Evolutionary conservation across 2,113 vertebrate genomes (phyloP).

Genomic region (Turdus rufiventris): DNA sequence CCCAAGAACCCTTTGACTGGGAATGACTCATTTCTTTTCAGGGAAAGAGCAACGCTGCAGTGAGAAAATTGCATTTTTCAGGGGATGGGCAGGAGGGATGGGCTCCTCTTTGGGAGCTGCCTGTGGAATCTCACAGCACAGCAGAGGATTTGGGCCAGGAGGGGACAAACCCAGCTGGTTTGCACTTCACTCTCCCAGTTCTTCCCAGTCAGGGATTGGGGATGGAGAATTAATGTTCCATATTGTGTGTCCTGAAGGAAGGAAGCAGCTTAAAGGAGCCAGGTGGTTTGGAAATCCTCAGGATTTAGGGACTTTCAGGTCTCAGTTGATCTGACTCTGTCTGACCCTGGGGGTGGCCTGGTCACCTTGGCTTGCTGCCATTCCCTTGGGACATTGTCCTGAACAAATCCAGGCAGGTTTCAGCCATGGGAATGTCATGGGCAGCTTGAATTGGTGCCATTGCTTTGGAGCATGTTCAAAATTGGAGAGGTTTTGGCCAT

Average conservation of each 20-base stretch:
- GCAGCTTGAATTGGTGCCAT: too few relatives aligned
- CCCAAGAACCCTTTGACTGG: not conserved
- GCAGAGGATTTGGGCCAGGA: rapidly evolving
- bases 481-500: not conserved
- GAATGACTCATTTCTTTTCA: not conserved
- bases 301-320: not conserved
- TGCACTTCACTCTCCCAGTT: not conserved
- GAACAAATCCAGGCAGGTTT: not conserved
- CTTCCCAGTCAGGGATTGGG: not conserved
- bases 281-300: not conserved
- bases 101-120: not conserved
- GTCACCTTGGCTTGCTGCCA: not conserved
- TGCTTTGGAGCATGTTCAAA: rapidly evolving
- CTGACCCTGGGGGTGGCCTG: not conserved
- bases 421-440: not conserved
- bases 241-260: not conserved
- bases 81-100: not conserved
- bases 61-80: not conserved
- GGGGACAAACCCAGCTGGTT: not conserved
- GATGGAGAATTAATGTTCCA: not conserved
- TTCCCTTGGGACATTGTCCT: not conserved
- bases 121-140: not conserved
- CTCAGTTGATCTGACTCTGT: not conserved
- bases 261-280: not conserved
- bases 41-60: not conserved